Base-by-base conservation (phyloP, 2,888 invertebrate species). In the Cetonia aurata region DNA sequence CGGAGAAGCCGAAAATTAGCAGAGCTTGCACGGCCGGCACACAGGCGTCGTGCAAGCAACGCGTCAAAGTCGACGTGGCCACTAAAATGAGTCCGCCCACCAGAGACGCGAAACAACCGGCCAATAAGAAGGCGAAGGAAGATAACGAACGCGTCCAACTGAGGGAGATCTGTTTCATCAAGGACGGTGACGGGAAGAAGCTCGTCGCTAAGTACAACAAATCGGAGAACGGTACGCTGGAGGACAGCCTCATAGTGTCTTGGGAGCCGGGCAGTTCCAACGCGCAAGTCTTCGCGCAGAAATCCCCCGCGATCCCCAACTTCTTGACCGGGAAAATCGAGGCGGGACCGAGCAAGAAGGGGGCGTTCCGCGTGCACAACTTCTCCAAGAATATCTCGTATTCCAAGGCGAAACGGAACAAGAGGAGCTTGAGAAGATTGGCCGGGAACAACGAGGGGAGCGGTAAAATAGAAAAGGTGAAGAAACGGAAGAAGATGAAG, bases 151-250 rank as follows among this genome's bases (percentile, higher is more conserved):
- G 76, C 31, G 59, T 83, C n/a, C 80, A 83, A 69, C 72, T 85
- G 52, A 75, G 79, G 25, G 84, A 84, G 70, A 83, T 85, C 48
- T 82, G 83, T 70, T 83, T 83, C 70, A 78, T 84, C 52, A 84
- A 83, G 75, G 79, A 78, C 69, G 77, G 74, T 53, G 81, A 81
- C 56, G 81, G 82, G n/a, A 84, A 83, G 74, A 80, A 80, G 37
- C 77, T 83, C 67, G 81, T 83, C 42, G 83, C 84, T 0, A 84
- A 83, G 69, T 83, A 83, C 65, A 78, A 79, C 42, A 73, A 72
- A 48, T 75, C 75, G 53, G 80, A 80, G 3, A 69, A 74, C 12
- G 52, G 67, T 50, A 62, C 57, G 15, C 70, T 72, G 33, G 80
- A 82, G 13, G 83, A 84, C 55, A 82, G 80, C 73, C 74, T 83